Evolutionary conservation across 2,888 invertebrate genomes (phyloP), one percentile per base, ranked within the genome.

Genomic region (Metalampra italica): DNA sequence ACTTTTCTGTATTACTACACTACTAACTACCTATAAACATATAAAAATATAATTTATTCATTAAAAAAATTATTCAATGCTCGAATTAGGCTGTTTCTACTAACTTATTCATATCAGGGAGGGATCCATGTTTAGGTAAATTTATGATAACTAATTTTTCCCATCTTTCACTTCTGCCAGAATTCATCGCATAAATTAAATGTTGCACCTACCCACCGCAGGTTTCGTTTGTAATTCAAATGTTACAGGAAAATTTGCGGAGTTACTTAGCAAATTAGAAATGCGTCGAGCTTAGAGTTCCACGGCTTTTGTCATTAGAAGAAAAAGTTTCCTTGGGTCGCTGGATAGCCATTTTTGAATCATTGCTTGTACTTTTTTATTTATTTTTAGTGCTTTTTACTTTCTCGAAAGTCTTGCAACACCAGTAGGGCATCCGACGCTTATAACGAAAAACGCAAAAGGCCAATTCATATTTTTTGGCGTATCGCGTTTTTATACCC

Each of bases 91-190:
- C 43, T 55, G 38, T 50, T 49, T 52, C 51, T 47, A 53, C 47
- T 63, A 59, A 67, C 49, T 61, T 64, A 68, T 69, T 66, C 72
- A 69, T 66, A 61, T 53, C 51, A 48, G 39, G 41, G 50, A 60
- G 52, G 59, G 60, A 58, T 64, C 49, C 49, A 46, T 64, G 59
- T 66, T 64, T 60, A 62, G 57, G 65, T 53, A 65, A 70, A 71
- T 70, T 72, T 69, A 71, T 71, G 72, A 59, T 70, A 70, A 69
- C 60, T 54, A 63, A 62, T 65, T 66, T 71, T 68, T 68, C 60
- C 59, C 60, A 53, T 62, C 56, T 57, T 57, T 46, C 45, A 36
- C n/a, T 36, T 36, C 36, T n/a, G 36, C 7, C 36, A 36, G 54
- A 57, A 54, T 58, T 61, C 51, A 50, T 48, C 12, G 59, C 60